These are phyloP conservation scores for Hippocampus zosterae DNA, from an alignment of 2,113 vertebrate species.

Conservation along the genomic window DNA sequence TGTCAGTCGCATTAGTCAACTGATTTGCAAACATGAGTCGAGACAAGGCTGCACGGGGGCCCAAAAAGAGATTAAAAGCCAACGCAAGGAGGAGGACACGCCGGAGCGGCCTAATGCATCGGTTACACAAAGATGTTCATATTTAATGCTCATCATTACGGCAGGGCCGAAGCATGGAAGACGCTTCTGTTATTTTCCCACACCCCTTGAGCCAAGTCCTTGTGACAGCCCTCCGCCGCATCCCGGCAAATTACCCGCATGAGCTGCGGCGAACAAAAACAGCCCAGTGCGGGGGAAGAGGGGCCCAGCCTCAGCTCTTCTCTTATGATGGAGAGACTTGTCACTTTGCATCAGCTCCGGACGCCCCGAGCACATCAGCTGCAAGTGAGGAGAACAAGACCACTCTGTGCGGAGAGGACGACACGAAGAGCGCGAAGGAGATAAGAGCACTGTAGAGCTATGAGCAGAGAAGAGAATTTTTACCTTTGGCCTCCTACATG, in stretches of 20 bases:
- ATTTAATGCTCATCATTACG: constrained; percentile 74
- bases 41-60: constrained; percentile 42
- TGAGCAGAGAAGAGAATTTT: background rate
- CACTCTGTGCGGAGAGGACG: constrained; percentile 48
- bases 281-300: constrained; percentile 70
- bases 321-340: constrained; percentile 66
- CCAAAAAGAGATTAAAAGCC: constrained; percentile 30
- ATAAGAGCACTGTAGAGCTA: constrained; percentile 17
- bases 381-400: constrained; percentile 64
- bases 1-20: constrained; percentile 61
- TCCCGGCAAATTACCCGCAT: constrained; percentile 77
- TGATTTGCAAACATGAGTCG: constrained; percentile 58
- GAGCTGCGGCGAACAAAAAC: constrained; percentile 75
- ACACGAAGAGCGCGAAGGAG: constrained; percentile 34
- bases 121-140: constrained; percentile 72
- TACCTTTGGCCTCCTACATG: background rate
- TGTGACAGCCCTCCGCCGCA: constrained; percentile 76
- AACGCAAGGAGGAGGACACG: constrained; percentile 43
- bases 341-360: constrained; percentile 73
- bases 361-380: constrained; percentile 65
- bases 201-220: constrained; percentile 77
- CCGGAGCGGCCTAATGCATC: constrained; percentile 57
- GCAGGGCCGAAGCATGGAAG: constrained; percentile 68
- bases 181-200: constrained; percentile 75
- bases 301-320: constrained; percentile 62